Evolutionary conservation across 1,140 invertebrate genomes (phyloP).

Genomic region (Bombus ignitus): DNA sequence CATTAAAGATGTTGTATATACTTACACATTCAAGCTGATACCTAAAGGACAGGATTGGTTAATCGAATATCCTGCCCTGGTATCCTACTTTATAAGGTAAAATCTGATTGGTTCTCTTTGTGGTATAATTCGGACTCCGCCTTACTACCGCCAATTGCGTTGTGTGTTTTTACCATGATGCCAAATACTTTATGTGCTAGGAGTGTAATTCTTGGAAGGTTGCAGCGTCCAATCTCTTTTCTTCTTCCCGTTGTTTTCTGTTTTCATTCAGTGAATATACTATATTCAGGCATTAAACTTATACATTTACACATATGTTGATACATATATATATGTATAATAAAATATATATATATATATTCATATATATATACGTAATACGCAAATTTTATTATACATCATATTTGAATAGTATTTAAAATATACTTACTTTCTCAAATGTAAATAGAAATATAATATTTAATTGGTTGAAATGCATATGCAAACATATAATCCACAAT

Average conservation of each 20-base stretch:
- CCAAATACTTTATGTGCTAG: slow-evolving; percentile 73
- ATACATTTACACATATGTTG: not conserved
- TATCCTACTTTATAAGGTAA: slow-evolving; percentile 84
- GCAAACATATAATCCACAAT: not conserved
- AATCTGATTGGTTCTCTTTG: slow-evolving; percentile 86
- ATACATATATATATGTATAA: not conserved
- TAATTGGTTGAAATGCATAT: not conserved
- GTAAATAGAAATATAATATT: not conserved
- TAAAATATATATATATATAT: too few relatives aligned
- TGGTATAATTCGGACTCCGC: slow-evolving; percentile 79
- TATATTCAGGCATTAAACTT: not conserved
- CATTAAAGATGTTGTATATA: slow-evolving; percentile 38
- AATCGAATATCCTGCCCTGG: slow-evolving; percentile 84
- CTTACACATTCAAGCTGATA: slow-evolving; percentile 69
- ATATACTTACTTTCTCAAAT: not conserved
- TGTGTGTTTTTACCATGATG: slow-evolving; percentile 76
- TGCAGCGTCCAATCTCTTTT: slow-evolving; percentile 44
- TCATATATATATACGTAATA: too few relatives aligned
- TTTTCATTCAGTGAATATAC: slow-evolving; percentile 18
- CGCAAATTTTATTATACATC: not conserved
- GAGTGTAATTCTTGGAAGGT: slow-evolving; percentile 60
- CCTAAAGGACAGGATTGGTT: slow-evolving; percentile 83
- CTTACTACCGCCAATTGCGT: slow-evolving; percentile 80
- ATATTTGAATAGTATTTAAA: not conserved
- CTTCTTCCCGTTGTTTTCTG: slow-evolving; percentile 15